Base-by-base conservation (phyloP, 1,140 invertebrate species). In the Drosophila albomicans region DNA sequence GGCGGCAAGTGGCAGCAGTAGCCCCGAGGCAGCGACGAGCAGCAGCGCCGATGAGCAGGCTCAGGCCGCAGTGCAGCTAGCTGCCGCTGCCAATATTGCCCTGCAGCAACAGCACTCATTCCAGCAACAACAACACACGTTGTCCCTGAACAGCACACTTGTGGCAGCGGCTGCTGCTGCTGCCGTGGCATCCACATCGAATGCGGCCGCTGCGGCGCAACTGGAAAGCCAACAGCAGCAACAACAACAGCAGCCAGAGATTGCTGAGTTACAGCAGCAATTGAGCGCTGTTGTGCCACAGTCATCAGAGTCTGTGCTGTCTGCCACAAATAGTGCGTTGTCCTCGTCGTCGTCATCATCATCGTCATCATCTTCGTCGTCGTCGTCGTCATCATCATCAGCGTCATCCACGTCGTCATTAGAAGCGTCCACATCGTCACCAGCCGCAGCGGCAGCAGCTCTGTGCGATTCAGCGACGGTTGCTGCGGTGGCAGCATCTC, bases 201-300 rank as follows among this genome's bases (percentile, higher is more conserved):
- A 70, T 66, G 79, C 79, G 20, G 57, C 64, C 20, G 73, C 78
- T 65, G 75, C 70, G 51, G 77, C 79, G 30, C 79, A 85, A 16
- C 56, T 76, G 4, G 75, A 81, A 74, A 68, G 68, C 30, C 81
- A 88, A 54, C 74, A 81, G 20, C 77, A 79, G 30, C 72, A 61
- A 25, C 75, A 78, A 46, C 85, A 84, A 49, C 84, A 88, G 49
- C 57, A 85, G 65, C 77, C 79, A 10, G 91, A 91, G 25, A 88
- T 91, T 66, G 82, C 75, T 28, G 86, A 91, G 35, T 63, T 91
- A 67, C 90, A 91, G 63, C 86, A 91, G 51, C 90, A 91, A 69
- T 63, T 91, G 61, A 78, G 65, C 49, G 67, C 59, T 69, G 84
- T 87, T 35, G 84, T 85, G 38, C 70, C 76, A 51, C 79, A 82